A percentile compares a stretch with the other conserved stretches of the same genome.
phyloP scores from a whole-genome alignment of 1,140 invertebrate species.

The Muscidifurax raptorellus region DNA sequence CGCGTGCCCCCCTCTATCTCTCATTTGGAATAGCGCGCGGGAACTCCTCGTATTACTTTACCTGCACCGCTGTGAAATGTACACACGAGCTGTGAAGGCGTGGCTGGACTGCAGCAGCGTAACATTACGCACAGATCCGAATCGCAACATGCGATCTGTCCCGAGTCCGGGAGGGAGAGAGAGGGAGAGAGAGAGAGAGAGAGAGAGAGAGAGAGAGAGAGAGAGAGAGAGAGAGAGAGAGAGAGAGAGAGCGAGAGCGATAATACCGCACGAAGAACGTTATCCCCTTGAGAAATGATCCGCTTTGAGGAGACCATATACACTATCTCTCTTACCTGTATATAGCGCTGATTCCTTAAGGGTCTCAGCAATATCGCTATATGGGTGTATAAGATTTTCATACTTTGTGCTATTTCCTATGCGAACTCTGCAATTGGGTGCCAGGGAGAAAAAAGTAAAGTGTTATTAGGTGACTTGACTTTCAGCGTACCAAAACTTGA shows the following conservation, averaged over 20 bases:
- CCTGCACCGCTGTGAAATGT: neutral
- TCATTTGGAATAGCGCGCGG: neutral
- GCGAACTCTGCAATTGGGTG: no score
- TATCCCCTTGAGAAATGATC: conserved; percentile 7
- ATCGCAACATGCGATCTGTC: conserved; percentile 35
- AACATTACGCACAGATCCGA: conserved; percentile 21
- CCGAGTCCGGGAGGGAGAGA: neutral
- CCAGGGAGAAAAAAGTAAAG: no score
- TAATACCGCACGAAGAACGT: neutral
- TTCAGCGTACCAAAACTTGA: no score
- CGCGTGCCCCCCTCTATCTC: neutral
- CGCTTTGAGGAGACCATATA: neutral
- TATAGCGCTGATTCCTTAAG: neutral
- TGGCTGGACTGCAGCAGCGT: conserved; percentile 17
- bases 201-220: neutral
- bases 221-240: no score
- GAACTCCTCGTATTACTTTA: neutral
- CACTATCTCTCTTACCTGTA: neutral
- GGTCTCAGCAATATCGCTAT: no score
- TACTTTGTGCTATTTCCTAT: no score
- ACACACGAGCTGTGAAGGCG: neutral
- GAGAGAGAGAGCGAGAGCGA: neutral
- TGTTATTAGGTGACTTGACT: no score
- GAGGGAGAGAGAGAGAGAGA: neutral
- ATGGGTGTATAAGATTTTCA: no score